Conservation (phyloP, 2,888 invertebrate genomes). For the Xanthorhoe designata region DNA sequence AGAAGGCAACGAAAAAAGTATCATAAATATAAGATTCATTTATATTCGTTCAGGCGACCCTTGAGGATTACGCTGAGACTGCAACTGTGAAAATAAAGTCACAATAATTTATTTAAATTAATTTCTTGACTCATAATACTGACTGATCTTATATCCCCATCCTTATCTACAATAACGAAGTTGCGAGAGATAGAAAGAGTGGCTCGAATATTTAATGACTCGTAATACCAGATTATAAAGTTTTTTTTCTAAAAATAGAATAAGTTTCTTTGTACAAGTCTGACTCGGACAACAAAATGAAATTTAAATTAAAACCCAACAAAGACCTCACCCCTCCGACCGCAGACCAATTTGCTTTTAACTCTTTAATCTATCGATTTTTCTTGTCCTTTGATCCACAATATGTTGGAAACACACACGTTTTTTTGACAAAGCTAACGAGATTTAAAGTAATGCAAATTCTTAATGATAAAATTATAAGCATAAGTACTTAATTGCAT, state of each 20-base stretch:
- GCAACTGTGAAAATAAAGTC: constrained; percentile 53
- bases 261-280: constrained; percentile 37
- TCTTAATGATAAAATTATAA: background rate
- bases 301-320: constrained; percentile 77
- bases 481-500: background rate
- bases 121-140: constrained; percentile 9
- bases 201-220: background rate
- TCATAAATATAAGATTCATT: constrained; percentile 85
- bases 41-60: constrained; percentile 81
- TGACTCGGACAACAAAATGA: constrained; percentile 53
- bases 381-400: constrained; percentile 71
- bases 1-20: constrained; percentile 80
- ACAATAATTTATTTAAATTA: constrained; percentile 14
- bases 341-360: constrained; percentile 71
- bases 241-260: constrained; percentile 7
- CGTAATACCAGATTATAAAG: background rate
- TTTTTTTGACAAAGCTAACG: background rate
- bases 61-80: constrained; percentile 68
- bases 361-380: constrained; percentile 72
- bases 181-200: background rate
- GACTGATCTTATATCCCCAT: background rate
- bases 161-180: background rate
- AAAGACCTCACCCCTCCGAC: constrained; percentile 69
- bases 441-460: background rate
- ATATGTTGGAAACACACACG: constrained; percentile 23